These are phyloP conservation scores for Drosophila repletoides DNA, from an alignment of 1,140 invertebrate genomes.

Conservation along the genomic window DNA sequence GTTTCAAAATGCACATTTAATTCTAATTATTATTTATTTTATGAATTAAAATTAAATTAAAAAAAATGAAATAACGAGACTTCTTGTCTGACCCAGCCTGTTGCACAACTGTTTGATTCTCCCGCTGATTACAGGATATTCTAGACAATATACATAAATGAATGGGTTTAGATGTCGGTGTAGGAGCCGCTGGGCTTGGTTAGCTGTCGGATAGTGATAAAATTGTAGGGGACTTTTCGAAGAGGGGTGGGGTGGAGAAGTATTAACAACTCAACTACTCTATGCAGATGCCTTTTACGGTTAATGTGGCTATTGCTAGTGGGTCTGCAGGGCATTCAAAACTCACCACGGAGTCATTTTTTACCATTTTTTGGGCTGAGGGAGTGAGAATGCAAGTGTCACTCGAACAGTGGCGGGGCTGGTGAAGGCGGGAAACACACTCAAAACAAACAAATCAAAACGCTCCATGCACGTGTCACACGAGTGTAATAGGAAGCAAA, in stretches of 20 bases:
- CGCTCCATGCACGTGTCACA: slow-evolving; percentile 43
- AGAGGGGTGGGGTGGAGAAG: no score
- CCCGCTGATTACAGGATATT: background rate
- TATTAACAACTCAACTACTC: slow-evolving; percentile 13
- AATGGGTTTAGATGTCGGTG: background rate
- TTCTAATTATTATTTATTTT: no score
- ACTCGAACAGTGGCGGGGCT: background rate
- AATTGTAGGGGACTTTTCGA: no score
- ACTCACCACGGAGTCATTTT: slow-evolving; percentile 20
- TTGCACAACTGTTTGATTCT: background rate
- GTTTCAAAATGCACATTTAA: no score
- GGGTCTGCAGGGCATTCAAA: slow-evolving; percentile 21
- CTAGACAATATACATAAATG: no score
- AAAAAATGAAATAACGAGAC: no score
- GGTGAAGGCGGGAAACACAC: slow-evolving; percentile 22
- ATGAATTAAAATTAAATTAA: no score
- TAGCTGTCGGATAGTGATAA: slow-evolving; percentile 7
- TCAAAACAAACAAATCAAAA: slow-evolving; percentile 55
- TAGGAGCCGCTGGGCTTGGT: background rate
- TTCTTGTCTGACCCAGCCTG: no score
- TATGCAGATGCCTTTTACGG: slow-evolving; percentile 15
- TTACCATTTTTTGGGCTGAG: background rate
- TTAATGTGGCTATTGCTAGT: slow-evolving; percentile 9
- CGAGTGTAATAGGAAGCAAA: no score
- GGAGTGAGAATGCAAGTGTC: slow-evolving; percentile 20